Evolutionary conservation across 1,140 invertebrate species (phyloP).

Genomic region (Drosophila sucinea): DNA sequence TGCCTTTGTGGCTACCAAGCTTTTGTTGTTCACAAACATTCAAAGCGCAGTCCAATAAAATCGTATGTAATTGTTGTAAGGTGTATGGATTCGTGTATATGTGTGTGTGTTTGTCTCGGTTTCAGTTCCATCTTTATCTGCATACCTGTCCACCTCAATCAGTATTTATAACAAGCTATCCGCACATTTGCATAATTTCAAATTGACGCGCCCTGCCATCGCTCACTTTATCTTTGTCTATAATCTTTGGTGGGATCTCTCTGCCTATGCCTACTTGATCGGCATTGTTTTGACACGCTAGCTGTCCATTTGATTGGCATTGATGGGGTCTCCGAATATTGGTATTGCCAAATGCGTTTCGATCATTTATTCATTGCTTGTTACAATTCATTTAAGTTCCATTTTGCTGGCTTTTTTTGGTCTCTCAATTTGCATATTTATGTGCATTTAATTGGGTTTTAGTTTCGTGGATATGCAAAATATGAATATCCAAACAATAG

Average conservation of each 20-base stretch:
- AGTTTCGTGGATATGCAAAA: slow-evolving; percentile 54
- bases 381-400: slow-evolving; percentile 76
- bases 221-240: slow-evolving; percentile 27
- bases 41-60: slow-evolving; percentile 55
- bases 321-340: slow-evolving; percentile 45
- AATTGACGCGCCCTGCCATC: slow-evolving; percentile 50
- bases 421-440: slow-evolving; percentile 71
- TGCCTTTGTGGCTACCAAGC: slow-evolving; percentile 76
- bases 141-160: slow-evolving; percentile 41
- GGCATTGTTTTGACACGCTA: slow-evolving; percentile 70
- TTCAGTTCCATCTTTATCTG: slow-evolving; percentile 12
- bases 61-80: slow-evolving; percentile 50
- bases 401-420: slow-evolving; percentile 51
- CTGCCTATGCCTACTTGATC: slow-evolving; percentile 23
- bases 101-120: slow-evolving; percentile 41
- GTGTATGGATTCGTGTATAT: background rate
- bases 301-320: slow-evolving; percentile 69
- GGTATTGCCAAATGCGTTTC: slow-evolving; percentile 49
- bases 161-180: slow-evolving; percentile 52
- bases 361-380: slow-evolving; percentile 66
- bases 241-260: slow-evolving; percentile 5
- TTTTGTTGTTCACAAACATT: slow-evolving; percentile 44
- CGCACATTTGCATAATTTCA: slow-evolving; percentile 73
- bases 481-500: slow-evolving; percentile 24
- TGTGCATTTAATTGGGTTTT: slow-evolving; percentile 75